Conservation (phyloP, 2,888 invertebrate genomes). For the Eulithis prunata region DNA sequence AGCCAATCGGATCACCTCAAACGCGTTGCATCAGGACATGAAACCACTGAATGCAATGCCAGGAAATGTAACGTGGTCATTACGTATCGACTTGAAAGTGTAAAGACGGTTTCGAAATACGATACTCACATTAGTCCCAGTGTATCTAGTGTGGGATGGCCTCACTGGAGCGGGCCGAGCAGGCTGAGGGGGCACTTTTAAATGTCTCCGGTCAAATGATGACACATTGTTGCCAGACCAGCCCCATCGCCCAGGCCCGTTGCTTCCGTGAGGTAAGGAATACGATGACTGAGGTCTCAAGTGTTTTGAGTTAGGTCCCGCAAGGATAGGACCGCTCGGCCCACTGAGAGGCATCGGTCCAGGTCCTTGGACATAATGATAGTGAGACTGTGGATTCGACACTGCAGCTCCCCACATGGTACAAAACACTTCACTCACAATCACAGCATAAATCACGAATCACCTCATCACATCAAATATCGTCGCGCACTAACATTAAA, state of each 20-base stretch:
- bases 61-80: slow-evolving; percentile 40
- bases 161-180: slow-evolving; percentile 72
- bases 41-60: slow-evolving; percentile 45
- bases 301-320: slow-evolving; percentile 69
- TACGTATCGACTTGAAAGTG: slow-evolving; percentile 41
- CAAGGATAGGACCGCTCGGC: slow-evolving; percentile 69
- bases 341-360: slow-evolving; percentile 63
- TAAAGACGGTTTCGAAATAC: slow-evolving; percentile 25
- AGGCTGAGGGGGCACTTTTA: slow-evolving; percentile 78
- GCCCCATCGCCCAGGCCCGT: slow-evolving; percentile 83
- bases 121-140: slow-evolving; percentile 70
- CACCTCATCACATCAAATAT: slow-evolving; percentile 69
- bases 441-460: slow-evolving; percentile 62
- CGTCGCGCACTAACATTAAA: slow-evolving; percentile 65
- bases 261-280: slow-evolving; percentile 82
- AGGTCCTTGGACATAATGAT: slow-evolving; percentile 75
- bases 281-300: slow-evolving; percentile 80
- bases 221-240: slow-evolving; percentile 82
- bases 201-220: slow-evolving; percentile 77
- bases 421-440: slow-evolving; percentile 61
- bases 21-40: slow-evolving; percentile 60
- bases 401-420: slow-evolving; percentile 79
- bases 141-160: slow-evolving; percentile 65
- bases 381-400: slow-evolving; percentile 72
- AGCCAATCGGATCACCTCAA: slow-evolving; percentile 55